Evolutionary conservation across 2,113 vertebrate genomes (phyloP).

Genomic region (Vulpes ferrilata): DNA sequence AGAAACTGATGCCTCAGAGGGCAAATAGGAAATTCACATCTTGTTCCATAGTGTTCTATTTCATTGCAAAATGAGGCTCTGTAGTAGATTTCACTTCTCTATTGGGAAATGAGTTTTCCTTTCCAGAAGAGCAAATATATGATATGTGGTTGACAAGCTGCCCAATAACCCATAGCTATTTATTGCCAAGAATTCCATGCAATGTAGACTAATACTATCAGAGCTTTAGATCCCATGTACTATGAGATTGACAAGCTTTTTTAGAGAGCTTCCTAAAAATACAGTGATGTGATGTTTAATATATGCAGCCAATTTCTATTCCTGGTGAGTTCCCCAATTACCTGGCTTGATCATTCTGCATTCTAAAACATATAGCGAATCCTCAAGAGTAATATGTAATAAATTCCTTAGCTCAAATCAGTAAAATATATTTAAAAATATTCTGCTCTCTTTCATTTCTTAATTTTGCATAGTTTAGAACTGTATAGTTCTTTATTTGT

Average conservation of each 20-base stretch:
- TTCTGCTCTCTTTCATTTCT: neutral
- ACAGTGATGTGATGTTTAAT: conserved; percentile 36
- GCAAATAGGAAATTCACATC: conserved; percentile 49
- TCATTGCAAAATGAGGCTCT: neutral
- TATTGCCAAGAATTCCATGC: conserved; percentile 9
- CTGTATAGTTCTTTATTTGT: neutral
- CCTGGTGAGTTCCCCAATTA: neutral
- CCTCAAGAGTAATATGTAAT: conserved; percentile 25
- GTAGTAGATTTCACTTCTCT: neutral
- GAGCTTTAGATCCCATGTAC: neutral
- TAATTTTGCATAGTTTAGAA: conserved; percentile 43
- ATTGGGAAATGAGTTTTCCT: conserved; percentile 58
- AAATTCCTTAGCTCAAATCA: conserved; percentile 56
- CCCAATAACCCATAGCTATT: conserved; percentile 33
- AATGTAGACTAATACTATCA: neutral
- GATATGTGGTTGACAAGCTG: conserved; percentile 32
- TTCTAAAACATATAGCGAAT: conserved; percentile 35
- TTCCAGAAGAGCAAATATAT: conserved; percentile 43
- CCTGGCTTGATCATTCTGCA: conserved; percentile 33
- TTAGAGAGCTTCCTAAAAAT: conserved; percentile 54
- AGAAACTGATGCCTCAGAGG: neutral
- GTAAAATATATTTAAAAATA: conserved; percentile 35
- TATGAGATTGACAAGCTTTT: neutral
- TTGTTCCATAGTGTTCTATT: neutral
- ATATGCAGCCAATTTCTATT: conserved; percentile 34